phyloP scores from a whole-genome alignment of 2,888 invertebrate species.

The Phengaris alcon region DNA sequence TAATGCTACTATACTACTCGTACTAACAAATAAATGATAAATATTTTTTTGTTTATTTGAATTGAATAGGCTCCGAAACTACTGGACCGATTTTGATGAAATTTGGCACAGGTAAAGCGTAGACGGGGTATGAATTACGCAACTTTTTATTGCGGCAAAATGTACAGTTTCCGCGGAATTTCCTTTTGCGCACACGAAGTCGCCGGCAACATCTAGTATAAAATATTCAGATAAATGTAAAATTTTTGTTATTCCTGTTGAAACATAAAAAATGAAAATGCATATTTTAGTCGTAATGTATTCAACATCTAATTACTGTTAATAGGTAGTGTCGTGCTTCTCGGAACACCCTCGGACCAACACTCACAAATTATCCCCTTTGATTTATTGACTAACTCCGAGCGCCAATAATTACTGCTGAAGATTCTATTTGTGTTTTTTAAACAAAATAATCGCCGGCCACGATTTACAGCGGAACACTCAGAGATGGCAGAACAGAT shows the following conservation, averaged over 20 bases:
- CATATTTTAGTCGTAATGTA: conserved; percentile 5
- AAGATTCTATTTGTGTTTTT: conserved; percentile 42
- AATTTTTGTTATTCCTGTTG: neutral
- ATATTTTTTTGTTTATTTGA: no score
- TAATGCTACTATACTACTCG: no score
- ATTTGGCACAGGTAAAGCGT: no score
- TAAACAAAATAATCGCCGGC: conserved; percentile 46
- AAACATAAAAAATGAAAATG: neutral
- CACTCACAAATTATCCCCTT: conserved; percentile 43
- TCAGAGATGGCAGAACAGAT: conserved; percentile 44
- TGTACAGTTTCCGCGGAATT: no score
- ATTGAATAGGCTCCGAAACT: no score
- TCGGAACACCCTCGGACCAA: conserved; percentile 30
- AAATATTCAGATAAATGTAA: no score
- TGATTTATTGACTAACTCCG: conserved; percentile 54
- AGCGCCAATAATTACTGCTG: conserved; percentile 54
- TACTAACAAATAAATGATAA: no score
- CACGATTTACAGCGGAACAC: conserved; percentile 51
- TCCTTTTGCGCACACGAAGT: no score
- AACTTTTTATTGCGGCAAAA: no score
- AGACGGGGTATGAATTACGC: no score
- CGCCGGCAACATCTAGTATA: no score
- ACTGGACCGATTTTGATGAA: no score
- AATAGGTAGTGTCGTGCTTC: conserved; percentile 30
- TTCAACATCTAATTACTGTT: conserved; percentile 12